Conservation (phyloP, 1,140 invertebrate genomes). For the Hesperophylax magnus region DNA sequence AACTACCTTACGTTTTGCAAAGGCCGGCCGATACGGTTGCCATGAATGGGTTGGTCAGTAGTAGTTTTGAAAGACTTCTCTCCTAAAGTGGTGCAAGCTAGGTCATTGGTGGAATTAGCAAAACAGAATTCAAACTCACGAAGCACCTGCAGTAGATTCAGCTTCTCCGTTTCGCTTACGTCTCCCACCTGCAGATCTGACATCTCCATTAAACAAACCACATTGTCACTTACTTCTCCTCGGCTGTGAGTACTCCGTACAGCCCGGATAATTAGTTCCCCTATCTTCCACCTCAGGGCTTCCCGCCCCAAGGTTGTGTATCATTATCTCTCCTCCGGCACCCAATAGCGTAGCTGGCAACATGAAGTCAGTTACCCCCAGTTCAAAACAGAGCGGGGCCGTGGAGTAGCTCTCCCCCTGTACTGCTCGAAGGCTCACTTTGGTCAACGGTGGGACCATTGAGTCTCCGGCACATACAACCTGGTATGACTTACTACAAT, state of each 20-base stretch:
- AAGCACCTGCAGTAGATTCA: background rate
- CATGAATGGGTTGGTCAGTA: background rate
- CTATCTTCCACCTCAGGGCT: background rate
- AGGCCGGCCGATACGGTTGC: background rate
- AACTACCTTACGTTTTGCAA: background rate
- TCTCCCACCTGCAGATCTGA: background rate
- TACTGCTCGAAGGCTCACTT: background rate
- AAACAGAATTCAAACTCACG: no score
- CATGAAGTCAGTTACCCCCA: background rate
- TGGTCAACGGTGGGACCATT: background rate
- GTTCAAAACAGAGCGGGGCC: background rate
- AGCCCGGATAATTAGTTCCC: background rate
- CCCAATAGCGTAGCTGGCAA: background rate
- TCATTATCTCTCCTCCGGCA: background rate
- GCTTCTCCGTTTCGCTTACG: background rate
- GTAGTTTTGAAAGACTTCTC: background rate
- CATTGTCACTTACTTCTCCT: background rate
- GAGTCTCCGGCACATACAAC: background rate
- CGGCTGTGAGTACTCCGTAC: background rate
- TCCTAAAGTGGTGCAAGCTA: background rate
- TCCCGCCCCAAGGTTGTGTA: background rate
- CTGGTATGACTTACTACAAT: background rate
- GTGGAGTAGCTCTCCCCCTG: background rate
- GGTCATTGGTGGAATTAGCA: background rate
- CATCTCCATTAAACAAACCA: background rate